Percentiles rank a stretch among this genome's conserved stretches.
Conservation (phyloP, 2,888 invertebrate species). For the Pyralis farinalis region DNA sequence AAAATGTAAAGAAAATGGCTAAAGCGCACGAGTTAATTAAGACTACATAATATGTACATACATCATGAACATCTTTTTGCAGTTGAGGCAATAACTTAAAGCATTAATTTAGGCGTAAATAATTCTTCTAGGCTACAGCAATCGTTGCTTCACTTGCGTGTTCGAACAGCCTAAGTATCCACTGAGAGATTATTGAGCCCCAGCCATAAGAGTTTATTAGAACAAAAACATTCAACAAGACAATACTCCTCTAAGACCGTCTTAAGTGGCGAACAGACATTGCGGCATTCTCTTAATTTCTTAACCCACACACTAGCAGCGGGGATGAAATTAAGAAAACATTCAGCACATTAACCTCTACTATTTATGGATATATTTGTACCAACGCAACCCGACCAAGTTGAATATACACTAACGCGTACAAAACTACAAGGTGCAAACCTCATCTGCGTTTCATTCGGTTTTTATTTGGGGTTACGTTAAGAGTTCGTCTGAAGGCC, state of each 20-base stretch:
- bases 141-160: constrained; percentile 19
- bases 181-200: background rate
- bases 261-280: constrained; percentile 70
- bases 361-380: constrained; percentile 50
- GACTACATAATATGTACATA: too few species aligned
- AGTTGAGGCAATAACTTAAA: too few species aligned
- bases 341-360: constrained; percentile 62
- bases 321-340: constrained; percentile 78
- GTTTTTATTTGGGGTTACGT: constrained; percentile 24
- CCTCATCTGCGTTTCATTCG: constrained; percentile 21
- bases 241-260: constrained; percentile 58
- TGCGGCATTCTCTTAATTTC: constrained; percentile 76
- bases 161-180: too few species aligned
- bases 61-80: too few species aligned
- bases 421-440: constrained; percentile 21
- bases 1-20: too few species aligned
- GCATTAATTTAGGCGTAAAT: too few species aligned
- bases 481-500: constrained; percentile 12
- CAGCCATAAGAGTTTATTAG: constrained; percentile 63
- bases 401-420: constrained; percentile 29
- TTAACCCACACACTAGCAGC: constrained; percentile 70
- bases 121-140: too few species aligned
- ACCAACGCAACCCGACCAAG: constrained; percentile 31
- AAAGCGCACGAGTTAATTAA: too few species aligned
- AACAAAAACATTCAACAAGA: constrained; percentile 68